These are phyloP conservation scores for Tauraco hartlaubi DNA, from an alignment of 2,797 vertebrate genomes.

Conservation along the genomic window DNA sequence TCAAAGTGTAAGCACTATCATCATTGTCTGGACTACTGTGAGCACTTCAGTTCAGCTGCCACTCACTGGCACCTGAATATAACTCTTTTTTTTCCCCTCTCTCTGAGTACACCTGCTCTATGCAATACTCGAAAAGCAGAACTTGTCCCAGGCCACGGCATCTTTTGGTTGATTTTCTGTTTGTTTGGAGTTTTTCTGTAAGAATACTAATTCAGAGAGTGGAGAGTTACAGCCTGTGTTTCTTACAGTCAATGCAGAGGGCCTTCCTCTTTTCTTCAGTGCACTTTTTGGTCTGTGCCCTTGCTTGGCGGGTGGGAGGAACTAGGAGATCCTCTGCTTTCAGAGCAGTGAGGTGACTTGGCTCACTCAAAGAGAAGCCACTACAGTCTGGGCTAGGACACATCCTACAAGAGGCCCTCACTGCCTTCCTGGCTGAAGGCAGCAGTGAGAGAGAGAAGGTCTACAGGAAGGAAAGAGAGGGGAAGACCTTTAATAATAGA, in stretches of 20 bases:
- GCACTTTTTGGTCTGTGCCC: neutral
- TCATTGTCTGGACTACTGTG: neutral
- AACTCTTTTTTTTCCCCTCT: neutral
- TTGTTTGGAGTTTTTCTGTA: neutral
- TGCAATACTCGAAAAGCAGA: neutral
- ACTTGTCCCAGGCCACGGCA: neutral
- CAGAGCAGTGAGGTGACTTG: neutral
- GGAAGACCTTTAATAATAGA: neutral
- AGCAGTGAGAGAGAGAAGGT: neutral
- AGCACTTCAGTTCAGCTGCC: neutral
- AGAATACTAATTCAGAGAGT: neutral
- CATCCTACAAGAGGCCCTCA: neutral
- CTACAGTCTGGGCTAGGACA: fast-evolving
- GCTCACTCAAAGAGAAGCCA: neutral
- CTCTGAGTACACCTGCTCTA: neutral
- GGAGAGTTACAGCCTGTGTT: neutral
- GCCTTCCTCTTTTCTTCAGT: neutral
- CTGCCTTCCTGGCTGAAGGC: neutral
- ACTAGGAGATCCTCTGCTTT: neutral
- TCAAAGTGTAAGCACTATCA: neutral
- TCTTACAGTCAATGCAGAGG: neutral
- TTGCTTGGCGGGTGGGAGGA: neutral
- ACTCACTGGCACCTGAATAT: neutral
- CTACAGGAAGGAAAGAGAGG: neutral
- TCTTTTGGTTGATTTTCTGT: neutral